Evolutionary conservation across 2,797 vertebrate genomes (phyloP).

Genomic region (Chaenodraco wilsoni): DNA sequence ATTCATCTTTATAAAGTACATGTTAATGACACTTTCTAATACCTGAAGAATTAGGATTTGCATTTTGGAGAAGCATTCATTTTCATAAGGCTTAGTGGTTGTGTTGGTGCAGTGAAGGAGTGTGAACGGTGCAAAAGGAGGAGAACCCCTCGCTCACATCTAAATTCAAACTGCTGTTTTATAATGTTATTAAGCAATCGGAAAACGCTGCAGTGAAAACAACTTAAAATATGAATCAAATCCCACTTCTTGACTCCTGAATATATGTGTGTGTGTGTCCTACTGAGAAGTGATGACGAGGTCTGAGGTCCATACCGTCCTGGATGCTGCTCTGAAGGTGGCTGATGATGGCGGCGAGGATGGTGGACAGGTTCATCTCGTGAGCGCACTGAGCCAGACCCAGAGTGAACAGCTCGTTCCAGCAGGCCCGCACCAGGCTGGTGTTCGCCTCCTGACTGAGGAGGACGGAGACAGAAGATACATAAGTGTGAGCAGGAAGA

Average conservation of each 20-base stretch:
- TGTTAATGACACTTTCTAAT: no score
- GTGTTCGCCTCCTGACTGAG: constrained; percentile 96
- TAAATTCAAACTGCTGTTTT: not conserved
- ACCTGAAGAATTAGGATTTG: no score
- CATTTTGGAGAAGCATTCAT: no score
- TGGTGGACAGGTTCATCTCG: constrained; percentile 98
- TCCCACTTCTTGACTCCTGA: constrained; percentile 41
- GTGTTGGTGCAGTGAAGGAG: no score
- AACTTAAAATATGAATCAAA: not conserved
- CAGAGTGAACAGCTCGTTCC: constrained; percentile 97
- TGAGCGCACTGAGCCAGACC: constrained; percentile 97
- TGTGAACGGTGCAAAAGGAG: no score
- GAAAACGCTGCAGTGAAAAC: not conserved
- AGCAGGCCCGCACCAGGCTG: constrained; percentile 94
- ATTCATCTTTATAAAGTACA: no score
- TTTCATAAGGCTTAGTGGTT: no score
- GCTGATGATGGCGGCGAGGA: constrained; percentile 95
- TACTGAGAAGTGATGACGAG: constrained; percentile 62
- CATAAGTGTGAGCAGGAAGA: not conserved
- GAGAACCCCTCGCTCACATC: not conserved
- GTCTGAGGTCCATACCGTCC: constrained; percentile 87
- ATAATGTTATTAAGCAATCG: constrained; percentile 5
- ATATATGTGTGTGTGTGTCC: constrained; percentile 56
- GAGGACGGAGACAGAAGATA: constrained; percentile 10
- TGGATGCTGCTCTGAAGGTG: constrained; percentile 97